Evolutionary conservation across 1,140 invertebrate genomes (phyloP).

Genomic region (Bradynema listronoti): DNA sequence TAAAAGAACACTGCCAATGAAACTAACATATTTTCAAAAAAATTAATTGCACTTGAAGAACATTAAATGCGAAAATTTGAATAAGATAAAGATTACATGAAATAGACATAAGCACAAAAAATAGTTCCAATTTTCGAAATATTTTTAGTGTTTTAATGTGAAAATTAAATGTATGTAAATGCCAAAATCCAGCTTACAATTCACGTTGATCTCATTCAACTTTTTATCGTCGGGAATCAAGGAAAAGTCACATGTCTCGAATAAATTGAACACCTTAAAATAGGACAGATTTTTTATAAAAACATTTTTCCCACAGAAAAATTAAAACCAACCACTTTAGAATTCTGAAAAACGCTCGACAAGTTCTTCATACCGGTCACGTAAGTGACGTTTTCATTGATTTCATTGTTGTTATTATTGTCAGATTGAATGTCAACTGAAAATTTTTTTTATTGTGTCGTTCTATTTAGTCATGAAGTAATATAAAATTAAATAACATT

Average conservation of each 20-base stretch:
- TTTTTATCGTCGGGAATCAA: conserved; percentile 9
- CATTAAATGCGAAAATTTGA: neutral
- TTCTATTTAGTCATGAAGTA: no score
- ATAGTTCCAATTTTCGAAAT: conserved; percentile 10
- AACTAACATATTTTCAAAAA: neutral
- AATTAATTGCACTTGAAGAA: neutral
- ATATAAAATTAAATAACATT: conserved; percentile 6
- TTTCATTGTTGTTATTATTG: conserved; percentile 5
- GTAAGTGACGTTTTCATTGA: conserved; percentile 1
- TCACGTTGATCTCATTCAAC: conserved; percentile 39
- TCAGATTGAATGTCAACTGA: no score
- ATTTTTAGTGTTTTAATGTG: neutral
- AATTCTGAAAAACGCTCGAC: neutral
- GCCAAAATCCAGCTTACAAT: conserved; percentile 24
- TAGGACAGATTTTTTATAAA: no score
- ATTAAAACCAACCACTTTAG: conserved; percentile 3
- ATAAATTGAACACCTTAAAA: conserved; percentile 36
- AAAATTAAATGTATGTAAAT: neutral
- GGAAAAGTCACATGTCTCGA: conserved; percentile 35
- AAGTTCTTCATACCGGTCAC: neutral
- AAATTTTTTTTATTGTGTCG: conserved; percentile 11
- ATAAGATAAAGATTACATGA: neutral
- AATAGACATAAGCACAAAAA: conserved; percentile 9
- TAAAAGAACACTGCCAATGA: neutral
- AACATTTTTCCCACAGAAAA: no score